Evolutionary conservation across 2,113 vertebrate genomes (phyloP), one percentile per base, ranked within the genome.

Genomic region (Camelus dromedarius): DNA sequence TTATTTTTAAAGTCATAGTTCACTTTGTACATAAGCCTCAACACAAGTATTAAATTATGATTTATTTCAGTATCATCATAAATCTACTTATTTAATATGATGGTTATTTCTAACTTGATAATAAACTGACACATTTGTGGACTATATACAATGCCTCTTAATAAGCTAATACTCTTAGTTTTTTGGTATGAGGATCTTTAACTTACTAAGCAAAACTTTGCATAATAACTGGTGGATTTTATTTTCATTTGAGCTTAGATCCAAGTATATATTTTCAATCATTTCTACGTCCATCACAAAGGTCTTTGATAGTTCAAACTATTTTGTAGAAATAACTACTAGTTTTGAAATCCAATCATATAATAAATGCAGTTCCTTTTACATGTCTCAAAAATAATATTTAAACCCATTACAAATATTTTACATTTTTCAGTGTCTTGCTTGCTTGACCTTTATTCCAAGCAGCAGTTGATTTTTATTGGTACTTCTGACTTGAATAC

Each of bases 381-480:
- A 54, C 4, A 42, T 12, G 75, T 60, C 15, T 80, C 87, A 76
- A 91, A 94, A 88, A 56, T 83, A 93, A 50, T 80, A 82, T 90
- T 92, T 84, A 97, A 52, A 38, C 20, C 14, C 22, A 56, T 93
- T 89, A 66, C 15, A 86, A 90, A 46, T 84, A 81, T 94, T 91
- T 79, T 58, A 88, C 35, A 67, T n/a, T 89, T 90, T 80, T 84
- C 46, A 72, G 7, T 85, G 35, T 35, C 2, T 35, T 35, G 35
- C 35, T 82, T 69, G 28, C 38, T 90, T 94, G 38, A 88, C 85
- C 32, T 95, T 10, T 88, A 42, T 94, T 93, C 7, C 54, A 82
- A 86, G 54, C 18, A 92, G 58, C 38, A 80, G n/a, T 38, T 95
- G 92, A 56, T 80, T 8, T 70, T 76, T 89, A 19, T 77, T 84